A percentile compares a stretch with the other conserved stretches of the same genome.
Conservation (phyloP, 2,888 invertebrate genomes). For the Phalangium opilio region DNA sequence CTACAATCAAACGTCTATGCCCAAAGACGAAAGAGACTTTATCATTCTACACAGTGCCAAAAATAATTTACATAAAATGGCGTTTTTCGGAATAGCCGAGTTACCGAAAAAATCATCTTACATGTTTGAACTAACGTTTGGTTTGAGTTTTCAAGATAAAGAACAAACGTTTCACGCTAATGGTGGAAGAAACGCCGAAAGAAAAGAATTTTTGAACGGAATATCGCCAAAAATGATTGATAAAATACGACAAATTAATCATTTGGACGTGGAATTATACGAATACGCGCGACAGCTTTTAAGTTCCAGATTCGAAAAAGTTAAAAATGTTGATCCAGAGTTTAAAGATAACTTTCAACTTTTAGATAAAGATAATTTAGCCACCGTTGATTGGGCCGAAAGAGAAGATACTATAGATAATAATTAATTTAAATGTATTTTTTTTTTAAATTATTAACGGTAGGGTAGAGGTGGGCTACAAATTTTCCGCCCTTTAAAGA, state of each 20-base stretch:
- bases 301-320: slow-evolving; percentile 53
- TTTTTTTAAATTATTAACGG: too few species aligned
- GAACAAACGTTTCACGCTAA: slow-evolving; percentile 75
- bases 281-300: slow-evolving; percentile 78
- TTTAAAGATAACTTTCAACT: slow-evolving; percentile 51
- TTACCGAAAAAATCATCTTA: slow-evolving; percentile 43
- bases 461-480: too few species aligned
- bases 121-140: slow-evolving; percentile 90
- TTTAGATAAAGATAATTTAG: slow-evolving; percentile 11
- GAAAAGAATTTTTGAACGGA: slow-evolving; percentile 12
- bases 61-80: slow-evolving; percentile 81
- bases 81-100: slow-evolving; percentile 93
- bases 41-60: slow-evolving; percentile 89
- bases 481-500: too few species aligned
- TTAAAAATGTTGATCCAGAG: slow-evolving; percentile 55
- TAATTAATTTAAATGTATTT: too few species aligned
- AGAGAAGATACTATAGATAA: slow-evolving; percentile 17
- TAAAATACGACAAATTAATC: slow-evolving; percentile 61
- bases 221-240: slow-evolving; percentile 42
- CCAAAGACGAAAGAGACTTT: slow-evolving; percentile 49
- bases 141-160: slow-evolving; percentile 61
- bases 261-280: slow-evolving; percentile 80
- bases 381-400: slow-evolving; percentile 16
- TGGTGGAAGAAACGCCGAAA: slow-evolving; percentile 39
- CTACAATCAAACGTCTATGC: slow-evolving; percentile 61